Evolutionary conservation across 2,113 vertebrate species (phyloP).

Genomic region (Larimichthys crocea): DNA sequence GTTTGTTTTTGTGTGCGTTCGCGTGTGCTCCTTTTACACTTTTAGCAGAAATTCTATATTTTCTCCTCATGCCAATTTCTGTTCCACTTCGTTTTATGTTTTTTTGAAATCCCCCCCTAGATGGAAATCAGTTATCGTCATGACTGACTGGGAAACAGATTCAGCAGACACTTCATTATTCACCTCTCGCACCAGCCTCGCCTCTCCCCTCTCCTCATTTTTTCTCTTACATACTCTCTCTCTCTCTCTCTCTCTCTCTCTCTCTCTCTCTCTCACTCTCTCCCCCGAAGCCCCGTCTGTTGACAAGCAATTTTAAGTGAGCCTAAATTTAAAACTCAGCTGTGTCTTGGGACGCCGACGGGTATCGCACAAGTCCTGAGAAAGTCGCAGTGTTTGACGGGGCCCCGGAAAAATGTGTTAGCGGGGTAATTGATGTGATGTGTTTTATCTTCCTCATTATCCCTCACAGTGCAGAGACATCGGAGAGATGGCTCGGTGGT

Average conservation of each 20-base stretch:
- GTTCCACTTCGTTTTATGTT: constrained; percentile 36
- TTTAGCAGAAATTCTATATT: constrained; percentile 21
- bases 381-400: constrained; percentile 37
- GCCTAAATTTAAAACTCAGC: constrained; percentile 82
- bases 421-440: constrained; percentile 78
- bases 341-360: constrained; percentile 45
- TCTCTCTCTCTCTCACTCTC: neutral
- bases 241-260: neutral
- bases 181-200: constrained; percentile 69
- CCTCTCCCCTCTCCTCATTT: constrained; percentile 50
- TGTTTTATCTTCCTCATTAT: constrained; percentile 80
- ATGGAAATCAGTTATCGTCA: constrained; percentile 80
- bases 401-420: constrained; percentile 49
- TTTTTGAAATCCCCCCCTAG: constrained; percentile 53
- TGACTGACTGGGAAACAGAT: constrained; percentile 76
- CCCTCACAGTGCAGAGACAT: constrained; percentile 62
- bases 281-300: constrained; percentile 68
- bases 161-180: constrained; percentile 84
- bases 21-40: constrained; percentile 3
- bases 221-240: neutral
- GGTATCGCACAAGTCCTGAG: constrained; percentile 52
- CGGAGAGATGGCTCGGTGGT: constrained; percentile 54
- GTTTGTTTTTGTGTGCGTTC: constrained; percentile 20
- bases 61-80: constrained; percentile 31
- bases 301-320: constrained; percentile 85